A percentile compares a stretch with the other conserved stretches of the same genome.
Evolutionary conservation across 2,888 invertebrate genomes (phyloP).

Genomic region (Sialis fuliginosa): DNA sequence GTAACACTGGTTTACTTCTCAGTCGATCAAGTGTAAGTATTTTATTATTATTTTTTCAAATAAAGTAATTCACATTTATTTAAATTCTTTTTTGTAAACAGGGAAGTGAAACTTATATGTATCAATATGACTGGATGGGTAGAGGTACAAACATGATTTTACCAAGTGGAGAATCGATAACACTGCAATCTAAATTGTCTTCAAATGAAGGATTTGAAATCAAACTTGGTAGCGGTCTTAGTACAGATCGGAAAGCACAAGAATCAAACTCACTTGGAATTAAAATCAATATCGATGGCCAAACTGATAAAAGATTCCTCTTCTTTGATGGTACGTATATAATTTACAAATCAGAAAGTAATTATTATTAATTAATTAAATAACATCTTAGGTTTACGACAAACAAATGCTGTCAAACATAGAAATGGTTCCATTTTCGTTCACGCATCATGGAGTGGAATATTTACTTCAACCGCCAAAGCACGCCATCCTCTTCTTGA

Average conservation of each 20-base stretch:
- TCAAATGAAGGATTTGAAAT: constrained; percentile 61
- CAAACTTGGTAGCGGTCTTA: constrained; percentile 27
- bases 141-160: constrained; percentile 70
- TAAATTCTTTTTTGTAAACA: constrained; percentile 20
- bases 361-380: not conserved
- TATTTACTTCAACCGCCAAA: constrained; percentile 57
- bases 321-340: constrained; percentile 30
- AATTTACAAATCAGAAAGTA: not conserved
- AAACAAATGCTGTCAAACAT: constrained; percentile 56
- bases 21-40: constrained; percentile 59
- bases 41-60: constrained; percentile 1
- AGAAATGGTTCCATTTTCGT: constrained; percentile 65
- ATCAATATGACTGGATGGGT: constrained; percentile 80
- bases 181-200: constrained; percentile 59
- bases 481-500: constrained; percentile 69
- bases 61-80: not conserved
- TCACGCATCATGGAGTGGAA: constrained; percentile 54
- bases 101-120: constrained; percentile 77
- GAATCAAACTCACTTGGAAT: constrained; percentile 1
- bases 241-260: constrained; percentile 8
- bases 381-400: constrained; percentile 19
- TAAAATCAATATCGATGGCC: constrained; percentile 18
- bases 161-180: constrained; percentile 80
- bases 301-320: constrained; percentile 30
- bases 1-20: constrained; percentile 69